These are phyloP conservation scores for Sciurus vulgaris DNA, from an alignment of 2,797 vertebrate genomes.

Conservation along the genomic window DNA sequence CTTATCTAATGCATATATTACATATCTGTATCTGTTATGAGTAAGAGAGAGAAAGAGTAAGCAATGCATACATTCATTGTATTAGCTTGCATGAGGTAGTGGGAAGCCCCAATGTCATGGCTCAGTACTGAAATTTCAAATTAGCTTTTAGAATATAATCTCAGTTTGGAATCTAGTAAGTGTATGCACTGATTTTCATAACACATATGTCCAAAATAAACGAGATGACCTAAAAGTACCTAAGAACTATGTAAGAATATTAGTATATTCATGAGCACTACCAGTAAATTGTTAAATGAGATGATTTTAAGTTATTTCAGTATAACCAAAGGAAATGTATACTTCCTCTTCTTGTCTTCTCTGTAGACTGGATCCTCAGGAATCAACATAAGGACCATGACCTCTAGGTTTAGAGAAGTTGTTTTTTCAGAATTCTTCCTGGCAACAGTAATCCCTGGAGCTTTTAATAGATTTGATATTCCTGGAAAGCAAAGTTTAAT, in stretches of 20 bases:
- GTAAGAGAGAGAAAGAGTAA: too few relatives aligned
- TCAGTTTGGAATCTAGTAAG: neutral
- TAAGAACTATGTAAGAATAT: neutral
- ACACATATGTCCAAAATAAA: neutral
- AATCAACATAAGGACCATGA: too few relatives aligned
- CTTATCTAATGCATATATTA: too few relatives aligned
- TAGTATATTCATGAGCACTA: neutral
- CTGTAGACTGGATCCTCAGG: neutral
- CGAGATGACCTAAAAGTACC: neutral
- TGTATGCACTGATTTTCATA: neutral
- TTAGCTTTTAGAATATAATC: neutral
- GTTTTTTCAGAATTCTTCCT: neutral
- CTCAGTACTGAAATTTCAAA: neutral
- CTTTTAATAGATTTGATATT: slow-evolving; percentile 2
- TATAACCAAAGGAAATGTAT: rapidly evolving
- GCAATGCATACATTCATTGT: neutral
- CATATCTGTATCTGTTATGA: neutral
- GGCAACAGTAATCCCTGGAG: neutral
- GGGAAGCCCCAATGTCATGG: rapidly evolving
- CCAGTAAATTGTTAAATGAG: neutral
- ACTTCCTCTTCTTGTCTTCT: neutral
- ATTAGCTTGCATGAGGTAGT: neutral
- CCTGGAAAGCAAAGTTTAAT: neutral
- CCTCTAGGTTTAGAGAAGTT: neutral
- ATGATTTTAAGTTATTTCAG: neutral